Evolutionary conservation across 2,888 invertebrate species (phyloP).

Genomic region (Calliphora vomitoria): DNA sequence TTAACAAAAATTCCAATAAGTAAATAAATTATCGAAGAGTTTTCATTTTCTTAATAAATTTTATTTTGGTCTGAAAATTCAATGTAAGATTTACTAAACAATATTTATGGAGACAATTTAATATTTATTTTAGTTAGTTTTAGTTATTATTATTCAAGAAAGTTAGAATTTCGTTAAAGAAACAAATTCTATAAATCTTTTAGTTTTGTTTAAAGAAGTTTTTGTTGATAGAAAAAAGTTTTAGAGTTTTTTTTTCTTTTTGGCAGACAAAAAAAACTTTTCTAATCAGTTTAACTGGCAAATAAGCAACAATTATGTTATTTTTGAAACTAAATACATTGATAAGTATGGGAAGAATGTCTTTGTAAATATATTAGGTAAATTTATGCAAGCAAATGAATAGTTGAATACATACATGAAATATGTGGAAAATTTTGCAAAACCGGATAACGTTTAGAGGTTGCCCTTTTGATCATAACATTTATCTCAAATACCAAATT

Average conservation of each 20-base stretch:
- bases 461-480: too few relatives aligned
- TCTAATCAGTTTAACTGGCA: conserved; percentile 48
- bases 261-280: conserved; percentile 26
- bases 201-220: conserved; percentile 1
- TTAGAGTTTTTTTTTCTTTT: not conserved
- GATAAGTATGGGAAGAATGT: not conserved
- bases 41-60: not conserved
- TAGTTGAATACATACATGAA: too few relatives aligned
- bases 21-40: conserved; percentile 17
- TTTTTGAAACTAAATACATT: not conserved
- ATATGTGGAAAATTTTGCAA: too few relatives aligned
- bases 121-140: not conserved
- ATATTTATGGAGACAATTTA: conserved; percentile 34
- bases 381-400: not conserved
- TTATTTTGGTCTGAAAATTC: not conserved
- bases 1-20: conserved; percentile 1
- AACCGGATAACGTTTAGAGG: too few relatives aligned
- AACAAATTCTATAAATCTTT: conserved; percentile 51
- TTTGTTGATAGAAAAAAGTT: not conserved
- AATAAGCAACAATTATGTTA: conserved; percentile 49
- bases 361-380: too few relatives aligned
- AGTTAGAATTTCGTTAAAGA: conserved; percentile 15
- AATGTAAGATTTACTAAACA: conserved; percentile 22
- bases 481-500: too few relatives aligned
- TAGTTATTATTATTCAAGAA: conserved; percentile 1